These are phyloP conservation scores for Strigamia maritima DNA, from an alignment of 2,888 invertebrate species.

Conservation along the genomic window DNA sequence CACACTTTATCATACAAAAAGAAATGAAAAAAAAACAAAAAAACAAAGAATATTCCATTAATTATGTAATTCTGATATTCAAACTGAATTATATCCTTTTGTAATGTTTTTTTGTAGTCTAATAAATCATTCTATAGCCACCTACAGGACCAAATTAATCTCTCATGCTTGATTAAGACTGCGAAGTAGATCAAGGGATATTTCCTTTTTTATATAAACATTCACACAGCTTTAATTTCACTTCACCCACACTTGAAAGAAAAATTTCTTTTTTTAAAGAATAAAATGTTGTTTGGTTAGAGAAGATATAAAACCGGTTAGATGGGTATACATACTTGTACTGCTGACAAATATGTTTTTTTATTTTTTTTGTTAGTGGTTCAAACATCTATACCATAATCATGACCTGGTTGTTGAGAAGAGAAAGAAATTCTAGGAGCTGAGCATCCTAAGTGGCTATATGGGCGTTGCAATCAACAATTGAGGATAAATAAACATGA, in stretches of 20 bases:
- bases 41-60: no score
- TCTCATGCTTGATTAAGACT: neutral
- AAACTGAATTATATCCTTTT: no score
- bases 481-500: no score
- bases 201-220: neutral
- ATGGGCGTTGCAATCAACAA: no score
- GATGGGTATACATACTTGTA: neutral
- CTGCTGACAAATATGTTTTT: neutral
- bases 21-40: no score
- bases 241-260: neutral
- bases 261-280: neutral
- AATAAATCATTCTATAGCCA: neutral
- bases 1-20: no score
- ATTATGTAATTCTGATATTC: no score
- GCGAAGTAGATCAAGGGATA: neutral
- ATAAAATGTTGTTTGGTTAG: neutral
- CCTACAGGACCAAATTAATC: neutral
- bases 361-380: no score
- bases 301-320: neutral
- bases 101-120: no score
- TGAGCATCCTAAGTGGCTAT: neutral
- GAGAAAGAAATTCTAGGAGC: neutral
- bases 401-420: neutral
- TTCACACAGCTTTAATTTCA: neutral
- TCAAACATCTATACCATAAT: neutral